Percentiles rank a stretch among this genome's conserved stretches.
phyloP scores from a whole-genome alignment of 2,888 invertebrate genomes.

The Tryphoninae sp. region DNA sequence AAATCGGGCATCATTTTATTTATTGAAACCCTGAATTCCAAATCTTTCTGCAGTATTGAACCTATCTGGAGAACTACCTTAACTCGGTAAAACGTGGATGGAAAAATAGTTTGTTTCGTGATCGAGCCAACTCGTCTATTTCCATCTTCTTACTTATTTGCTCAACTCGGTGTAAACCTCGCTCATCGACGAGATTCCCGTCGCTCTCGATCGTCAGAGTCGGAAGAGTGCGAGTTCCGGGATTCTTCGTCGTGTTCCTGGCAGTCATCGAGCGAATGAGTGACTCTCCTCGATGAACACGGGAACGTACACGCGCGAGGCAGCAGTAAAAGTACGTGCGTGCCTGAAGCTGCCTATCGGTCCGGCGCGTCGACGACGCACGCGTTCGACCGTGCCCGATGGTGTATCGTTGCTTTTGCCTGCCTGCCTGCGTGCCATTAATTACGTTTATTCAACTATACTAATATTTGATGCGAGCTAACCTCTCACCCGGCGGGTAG shows the following conservation, averaged over 20 bases:
- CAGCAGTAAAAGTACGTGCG: conserved; percentile 47
- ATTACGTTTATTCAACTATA: conserved; percentile 74
- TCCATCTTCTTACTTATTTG: not conserved
- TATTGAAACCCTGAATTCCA: too few species aligned
- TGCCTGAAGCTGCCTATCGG: conserved; percentile 33
- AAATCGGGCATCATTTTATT: too few species aligned
- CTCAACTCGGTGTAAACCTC: not conserved
- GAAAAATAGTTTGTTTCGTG: too few species aligned
- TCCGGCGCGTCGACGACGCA: conserved; percentile 47
- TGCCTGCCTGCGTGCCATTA: conserved; percentile 65
- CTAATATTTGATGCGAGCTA: conserved; percentile 70
- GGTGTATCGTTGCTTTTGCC: conserved; percentile 38
- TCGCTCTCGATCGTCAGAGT: conserved; percentile 15
- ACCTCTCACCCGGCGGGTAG: conserved; percentile 50
- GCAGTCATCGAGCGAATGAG: conserved; percentile 19
- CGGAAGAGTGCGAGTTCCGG: conserved; percentile 13
- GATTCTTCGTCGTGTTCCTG: conserved; percentile 31
- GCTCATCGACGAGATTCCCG: not conserved
- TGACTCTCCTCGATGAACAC: conserved; percentile 30
- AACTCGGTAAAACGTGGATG: too few species aligned
- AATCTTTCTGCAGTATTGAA: too few species aligned
- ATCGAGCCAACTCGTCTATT: too few species aligned
- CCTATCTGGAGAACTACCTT: too few species aligned
- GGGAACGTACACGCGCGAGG: conserved; percentile 7
- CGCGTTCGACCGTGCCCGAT: conserved; percentile 42